These are phyloP conservation scores for Chelonus insularis DNA, from an alignment of 1,140 invertebrate species.

Conservation along the genomic window DNA sequence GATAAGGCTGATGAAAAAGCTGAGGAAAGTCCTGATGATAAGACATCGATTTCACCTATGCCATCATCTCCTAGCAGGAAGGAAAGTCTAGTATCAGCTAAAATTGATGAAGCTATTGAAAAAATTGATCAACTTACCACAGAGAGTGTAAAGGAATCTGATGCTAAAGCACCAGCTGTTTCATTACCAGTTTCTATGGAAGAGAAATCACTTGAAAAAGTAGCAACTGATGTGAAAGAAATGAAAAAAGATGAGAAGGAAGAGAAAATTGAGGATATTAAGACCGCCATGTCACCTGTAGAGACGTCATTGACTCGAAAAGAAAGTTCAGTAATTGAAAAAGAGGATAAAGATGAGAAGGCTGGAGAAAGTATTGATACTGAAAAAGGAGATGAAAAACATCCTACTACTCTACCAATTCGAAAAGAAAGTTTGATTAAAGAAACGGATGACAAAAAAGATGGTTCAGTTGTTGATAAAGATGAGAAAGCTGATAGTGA, in stretches of 20 bases:
- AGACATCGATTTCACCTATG: not conserved
- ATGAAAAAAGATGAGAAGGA: no score
- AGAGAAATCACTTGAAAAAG: no score
- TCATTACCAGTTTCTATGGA: no score
- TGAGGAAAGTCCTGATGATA: not conserved
- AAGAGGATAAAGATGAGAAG: not conserved
- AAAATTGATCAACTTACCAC: no score
- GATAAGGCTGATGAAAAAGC: no score
- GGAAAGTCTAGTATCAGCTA: conserved; percentile 4
- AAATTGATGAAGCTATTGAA: not conserved
- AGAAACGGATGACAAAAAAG: no score
- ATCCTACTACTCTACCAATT: not conserved
- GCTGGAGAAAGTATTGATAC: no score
- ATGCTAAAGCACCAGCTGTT: no score
- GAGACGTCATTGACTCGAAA: not conserved
- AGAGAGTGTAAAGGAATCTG: no score
- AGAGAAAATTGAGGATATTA: no score
- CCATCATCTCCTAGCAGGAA: not conserved
- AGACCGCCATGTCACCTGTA: not conserved
- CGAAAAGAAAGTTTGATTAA: not conserved
- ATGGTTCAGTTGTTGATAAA: not conserved
- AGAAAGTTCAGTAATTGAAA: not conserved
- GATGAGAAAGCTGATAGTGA: not conserved
- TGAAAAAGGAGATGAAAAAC: no score
- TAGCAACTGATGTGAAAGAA: no score